Evolutionary conservation across 2,888 invertebrate species (phyloP).

Genomic region (Tetramorium bicarinatum): DNA sequence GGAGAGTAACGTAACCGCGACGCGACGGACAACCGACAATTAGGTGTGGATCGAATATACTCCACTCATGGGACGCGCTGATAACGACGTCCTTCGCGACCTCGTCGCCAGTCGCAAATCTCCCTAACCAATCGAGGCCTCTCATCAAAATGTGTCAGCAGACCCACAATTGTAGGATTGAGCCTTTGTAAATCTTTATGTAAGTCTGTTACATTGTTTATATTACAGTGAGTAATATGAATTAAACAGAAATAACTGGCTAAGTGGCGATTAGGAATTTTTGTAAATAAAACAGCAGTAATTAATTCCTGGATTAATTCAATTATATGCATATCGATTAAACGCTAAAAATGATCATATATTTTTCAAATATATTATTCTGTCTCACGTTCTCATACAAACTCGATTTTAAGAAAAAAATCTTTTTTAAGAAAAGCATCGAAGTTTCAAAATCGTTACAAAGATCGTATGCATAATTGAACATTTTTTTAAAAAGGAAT

Average conservation of each 20-base stretch:
- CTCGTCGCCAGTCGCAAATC: conserved; percentile 18
- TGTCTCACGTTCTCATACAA: not conserved
- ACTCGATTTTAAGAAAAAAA: not conserved
- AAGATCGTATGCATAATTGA: not conserved
- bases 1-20: conserved; percentile 58
- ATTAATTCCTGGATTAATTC: not conserved
- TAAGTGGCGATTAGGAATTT: not conserved
- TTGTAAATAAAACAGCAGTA: not conserved
- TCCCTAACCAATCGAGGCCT: not conserved
- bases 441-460: not conserved
- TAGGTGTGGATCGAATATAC: conserved; percentile 58
- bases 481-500: not conserved
- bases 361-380: not conserved
- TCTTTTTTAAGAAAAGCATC: not conserved
- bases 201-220: not conserved
- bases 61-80: not conserved
- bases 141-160: not conserved
- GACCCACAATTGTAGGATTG: not conserved
- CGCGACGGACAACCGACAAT: conserved; percentile 56
- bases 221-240: not conserved
- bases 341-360: not conserved
- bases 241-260: not conserved
- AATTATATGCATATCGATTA: not conserved
- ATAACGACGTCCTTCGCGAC: conserved; percentile 27
- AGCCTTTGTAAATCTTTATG: not conserved